Percentiles rank a stretch among this genome's conserved stretches.
Evolutionary conservation across 1,140 invertebrate species (phyloP).

Genomic region (Drosophila repletoides): DNA sequence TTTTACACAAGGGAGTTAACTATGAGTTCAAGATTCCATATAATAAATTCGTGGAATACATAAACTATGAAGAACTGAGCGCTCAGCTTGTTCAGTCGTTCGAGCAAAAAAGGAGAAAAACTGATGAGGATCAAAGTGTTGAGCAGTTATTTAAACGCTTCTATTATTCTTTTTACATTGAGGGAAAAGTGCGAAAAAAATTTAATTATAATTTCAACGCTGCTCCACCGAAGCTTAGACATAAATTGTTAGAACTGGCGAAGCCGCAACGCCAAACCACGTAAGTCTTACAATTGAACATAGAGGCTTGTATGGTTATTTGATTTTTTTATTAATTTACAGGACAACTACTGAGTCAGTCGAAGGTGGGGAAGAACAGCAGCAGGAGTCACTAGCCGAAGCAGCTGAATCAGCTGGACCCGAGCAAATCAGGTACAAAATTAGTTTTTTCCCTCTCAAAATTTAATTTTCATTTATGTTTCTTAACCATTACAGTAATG

Average conservation of each 20-base stretch:
- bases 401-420: not conserved
- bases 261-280: too few species aligned
- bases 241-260: not conserved
- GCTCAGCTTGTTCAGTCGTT: not conserved
- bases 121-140: not conserved
- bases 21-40: slow-evolving; percentile 13
- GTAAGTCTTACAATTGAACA: too few species aligned
- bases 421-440: too few species aligned
- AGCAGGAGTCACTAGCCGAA: not conserved
- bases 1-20: not conserved
- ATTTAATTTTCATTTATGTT: not conserved
- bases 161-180: slow-evolving; percentile 16
- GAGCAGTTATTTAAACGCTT: not conserved
- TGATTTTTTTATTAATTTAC: too few species aligned
- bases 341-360: not conserved
- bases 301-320: too few species aligned
- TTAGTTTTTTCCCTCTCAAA: too few species aligned
- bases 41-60: slow-evolving; percentile 12
- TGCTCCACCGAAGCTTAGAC: not conserved
- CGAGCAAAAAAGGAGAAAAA: not conserved
- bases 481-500: not conserved
- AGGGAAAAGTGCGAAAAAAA: not conserved
- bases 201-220: slow-evolving; percentile 23
- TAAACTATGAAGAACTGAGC: slow-evolving; percentile 12
- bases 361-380: too few species aligned